phyloP scores from a whole-genome alignment of 2,113 vertebrate genomes.

The Gnathonemus echidnorhynchus region DNA sequence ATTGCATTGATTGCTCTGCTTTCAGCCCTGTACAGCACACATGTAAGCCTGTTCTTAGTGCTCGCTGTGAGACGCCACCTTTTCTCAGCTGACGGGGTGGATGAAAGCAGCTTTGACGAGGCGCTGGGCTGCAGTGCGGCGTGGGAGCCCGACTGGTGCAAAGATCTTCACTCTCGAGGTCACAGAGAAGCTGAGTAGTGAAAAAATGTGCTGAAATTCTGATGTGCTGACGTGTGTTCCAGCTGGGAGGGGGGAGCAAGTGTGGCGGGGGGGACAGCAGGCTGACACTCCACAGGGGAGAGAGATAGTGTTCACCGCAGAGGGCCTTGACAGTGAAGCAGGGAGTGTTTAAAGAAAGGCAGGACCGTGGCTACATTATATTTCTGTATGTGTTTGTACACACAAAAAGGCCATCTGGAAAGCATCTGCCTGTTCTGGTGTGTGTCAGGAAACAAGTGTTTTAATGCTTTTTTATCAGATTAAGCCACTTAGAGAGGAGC shows the following conservation, averaged over 20 bases:
- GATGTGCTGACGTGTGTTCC: slow-evolving; percentile 25
- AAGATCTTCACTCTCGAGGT: slow-evolving; percentile 24
- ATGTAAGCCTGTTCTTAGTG: background rate
- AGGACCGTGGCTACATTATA: background rate
- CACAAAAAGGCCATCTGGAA: background rate
- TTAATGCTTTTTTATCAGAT: slow-evolving; percentile 63
- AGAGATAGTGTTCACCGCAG: background rate
- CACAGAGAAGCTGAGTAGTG: background rate
- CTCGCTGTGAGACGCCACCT: background rate
- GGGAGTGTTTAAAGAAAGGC: slow-evolving; percentile 24
- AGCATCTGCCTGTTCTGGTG: slow-evolving; percentile 33
- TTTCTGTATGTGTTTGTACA: background rate
- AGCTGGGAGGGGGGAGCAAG: slow-evolving; percentile 15
- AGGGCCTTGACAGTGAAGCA: slow-evolving; percentile 21
- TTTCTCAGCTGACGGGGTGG: background rate
- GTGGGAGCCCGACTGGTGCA: background rate
- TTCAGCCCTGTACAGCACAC: background rate
- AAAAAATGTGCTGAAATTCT: slow-evolving; percentile 29
- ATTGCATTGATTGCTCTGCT: background rate
- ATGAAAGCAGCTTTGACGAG: background rate
- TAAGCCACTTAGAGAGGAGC: slow-evolving; percentile 54
- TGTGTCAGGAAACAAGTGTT: slow-evolving; percentile 65
- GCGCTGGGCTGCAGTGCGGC: background rate
- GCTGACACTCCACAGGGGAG: background rate
- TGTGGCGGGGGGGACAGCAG: background rate